Percentiles rank a stretch among this genome's conserved stretches.
Conservation (phyloP, 1,140 invertebrate genomes). For the Halictus rubicundus region DNA sequence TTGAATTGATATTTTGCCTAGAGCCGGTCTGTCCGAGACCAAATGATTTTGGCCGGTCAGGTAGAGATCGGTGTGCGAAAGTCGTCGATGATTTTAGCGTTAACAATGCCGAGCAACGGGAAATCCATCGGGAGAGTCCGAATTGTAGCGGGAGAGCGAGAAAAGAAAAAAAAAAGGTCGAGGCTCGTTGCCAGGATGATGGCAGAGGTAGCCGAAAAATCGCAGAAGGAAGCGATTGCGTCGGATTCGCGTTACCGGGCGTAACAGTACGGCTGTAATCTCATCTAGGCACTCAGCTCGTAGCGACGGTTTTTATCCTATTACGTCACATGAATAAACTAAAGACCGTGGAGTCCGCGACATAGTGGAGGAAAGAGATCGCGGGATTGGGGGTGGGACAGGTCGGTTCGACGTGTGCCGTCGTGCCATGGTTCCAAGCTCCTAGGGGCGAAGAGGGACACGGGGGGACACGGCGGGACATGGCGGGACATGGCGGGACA, state of each 20-base stretch:
- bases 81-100: no score
- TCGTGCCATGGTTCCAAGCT: conserved; percentile 50
- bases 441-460: background rate
- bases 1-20: no score
- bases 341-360: conserved; percentile 74
- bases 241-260: conserved; percentile 71
- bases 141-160: background rate
- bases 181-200: conserved; percentile 5
- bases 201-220: conserved; percentile 47
- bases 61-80: no score
- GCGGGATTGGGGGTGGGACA: conserved; percentile 43
- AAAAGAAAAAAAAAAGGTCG: background rate
- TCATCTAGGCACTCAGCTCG: conserved; percentile 77
- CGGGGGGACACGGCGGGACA: no score
- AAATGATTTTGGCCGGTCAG: no score
- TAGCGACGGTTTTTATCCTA: conserved; percentile 80
- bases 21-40: no score
- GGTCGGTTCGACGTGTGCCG: conserved; percentile 47
- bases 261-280: conserved; percentile 76
- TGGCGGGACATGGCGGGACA: no score
- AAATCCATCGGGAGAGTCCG: background rate
- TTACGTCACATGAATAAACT: conserved; percentile 81
- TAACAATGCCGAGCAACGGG: background rate
- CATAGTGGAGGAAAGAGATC: conserved; percentile 54
- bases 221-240: conserved; percentile 65